Evolutionary conservation across 2,797 vertebrate species (phyloP).

Genomic region (Scomberomorus guttatus): DNA sequence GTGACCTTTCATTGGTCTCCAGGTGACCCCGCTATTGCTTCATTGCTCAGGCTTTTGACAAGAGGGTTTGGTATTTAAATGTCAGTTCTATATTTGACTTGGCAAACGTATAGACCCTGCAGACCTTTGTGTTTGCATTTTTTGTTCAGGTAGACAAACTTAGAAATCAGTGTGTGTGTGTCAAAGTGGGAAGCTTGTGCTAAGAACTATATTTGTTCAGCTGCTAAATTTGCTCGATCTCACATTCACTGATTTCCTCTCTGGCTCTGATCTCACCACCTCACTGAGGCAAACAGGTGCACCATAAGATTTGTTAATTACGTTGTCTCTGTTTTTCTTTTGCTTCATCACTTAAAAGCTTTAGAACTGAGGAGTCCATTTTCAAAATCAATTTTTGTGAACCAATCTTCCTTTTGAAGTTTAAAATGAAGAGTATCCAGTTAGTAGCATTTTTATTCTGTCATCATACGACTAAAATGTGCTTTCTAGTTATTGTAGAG

Average conservation of each 20-base stretch:
- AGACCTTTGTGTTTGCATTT: conserved; percentile 6
- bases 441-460: too few species aligned
- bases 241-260: neutral
- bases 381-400: neutral
- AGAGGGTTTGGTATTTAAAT: conserved; percentile 41
- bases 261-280: conserved; percentile 2
- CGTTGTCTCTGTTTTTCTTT: neutral
- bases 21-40: neutral
- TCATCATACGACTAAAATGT: too few species aligned
- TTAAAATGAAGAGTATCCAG: too few species aligned
- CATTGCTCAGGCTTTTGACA: neutral
- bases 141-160: neutral
- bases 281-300: conserved; percentile 29
- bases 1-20: conserved; percentile 40
- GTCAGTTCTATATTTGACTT: conserved; percentile 31
- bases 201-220: conserved; percentile 31
- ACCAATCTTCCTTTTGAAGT: neutral
- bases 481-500: too few species aligned
- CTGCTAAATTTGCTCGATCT: neutral
- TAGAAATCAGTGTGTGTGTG: conserved; percentile 12
- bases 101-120: neutral
- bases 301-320: neutral
- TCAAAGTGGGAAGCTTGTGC: neutral
- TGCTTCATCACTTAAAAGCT: neutral
- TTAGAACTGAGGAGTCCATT: neutral